Base-by-base conservation (phyloP, 2,113 vertebrate species). In the Amphilophus citrinellus region DNA sequence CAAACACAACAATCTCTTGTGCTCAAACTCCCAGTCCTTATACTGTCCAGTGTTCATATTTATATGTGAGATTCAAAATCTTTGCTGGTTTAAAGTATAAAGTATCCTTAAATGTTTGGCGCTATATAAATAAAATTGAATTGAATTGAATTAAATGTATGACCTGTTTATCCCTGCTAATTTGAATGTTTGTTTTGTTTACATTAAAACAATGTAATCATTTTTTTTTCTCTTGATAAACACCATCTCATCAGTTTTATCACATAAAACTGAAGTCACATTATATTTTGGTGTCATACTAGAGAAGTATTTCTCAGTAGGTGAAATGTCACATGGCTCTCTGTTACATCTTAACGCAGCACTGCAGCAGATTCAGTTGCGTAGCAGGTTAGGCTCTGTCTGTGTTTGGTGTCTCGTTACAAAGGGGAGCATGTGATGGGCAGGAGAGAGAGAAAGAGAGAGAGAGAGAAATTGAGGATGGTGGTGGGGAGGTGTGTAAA, bases 381-480 rank as follows among this genome's bases (percentile, higher is more conserved):
- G 37, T 53, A 77, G 61, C 84, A 73, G 75, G 44, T 73, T 77
- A 22, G 61, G 77, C 79, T 85, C 80, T 68, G 84, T 84, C 75
- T 85, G 39, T 85, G 83, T 90, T 89, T 82, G 93, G 95, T 96
- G 89, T 96, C 93, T 76, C 57, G 83, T 96, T 95, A 91, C 87
- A 90, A 80, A 86, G 84, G 81, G 66, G 86, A 80, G 83, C 57
- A 77, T 76, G 71, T 73, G 62, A 78, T 27, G 50, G 77, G 76
- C n/a, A 80, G 88, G 81, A 73, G 83, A 57, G 80, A 10, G n/a
- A 7, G 68, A 63, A 85, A 22, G 63, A 61, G 87, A 30, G 66
- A n/a, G 80, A 17, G 60, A 57, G 79, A 56, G 62, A 24, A 63
- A 44, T 37, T n/a, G 56, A 57, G 53, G 80, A 63, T 68, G 39